These are phyloP conservation scores for Pachycephala philippinensis DNA, from an alignment of 2,113 vertebrate species.

Conservation along the genomic window DNA sequence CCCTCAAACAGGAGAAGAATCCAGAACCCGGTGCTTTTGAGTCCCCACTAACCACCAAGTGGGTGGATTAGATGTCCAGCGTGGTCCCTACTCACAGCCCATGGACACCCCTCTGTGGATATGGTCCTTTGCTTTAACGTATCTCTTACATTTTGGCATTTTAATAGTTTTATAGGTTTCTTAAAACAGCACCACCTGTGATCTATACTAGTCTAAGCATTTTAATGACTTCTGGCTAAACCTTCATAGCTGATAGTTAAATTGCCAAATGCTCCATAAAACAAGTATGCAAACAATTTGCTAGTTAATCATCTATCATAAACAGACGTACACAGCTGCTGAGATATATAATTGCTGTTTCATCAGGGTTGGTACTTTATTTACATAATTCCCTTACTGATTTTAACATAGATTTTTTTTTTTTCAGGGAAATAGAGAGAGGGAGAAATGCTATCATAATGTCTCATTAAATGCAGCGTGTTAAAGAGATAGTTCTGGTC, in stretches of 20 bases:
- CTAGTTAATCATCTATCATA: conserved; percentile 73
- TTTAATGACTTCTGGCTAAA: conserved; percentile 74
- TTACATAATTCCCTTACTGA: conserved; percentile 72
- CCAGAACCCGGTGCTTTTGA: neutral
- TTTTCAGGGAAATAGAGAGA: neutral
- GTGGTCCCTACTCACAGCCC: neutral
- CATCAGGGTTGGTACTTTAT: conserved; percentile 59
- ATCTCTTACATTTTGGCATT: conserved; percentile 6
- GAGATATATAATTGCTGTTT: conserved; percentile 71
- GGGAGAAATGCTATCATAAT: conserved; percentile 33
- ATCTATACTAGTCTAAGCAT: conserved; percentile 37
- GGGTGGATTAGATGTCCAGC: neutral
- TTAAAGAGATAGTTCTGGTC: conserved; percentile 46
- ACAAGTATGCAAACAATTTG: conserved; percentile 74
- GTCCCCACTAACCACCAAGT: neutral
- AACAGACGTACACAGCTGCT: conserved; percentile 65
- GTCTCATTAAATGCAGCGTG: conserved; percentile 66
- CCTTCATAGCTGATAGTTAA: conserved; percentile 68
- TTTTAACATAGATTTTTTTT: conserved; percentile 28
- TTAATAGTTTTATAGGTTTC: conserved; percentile 45
- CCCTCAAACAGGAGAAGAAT: neutral
- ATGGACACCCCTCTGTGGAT: neutral
- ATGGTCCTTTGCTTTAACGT: neutral
- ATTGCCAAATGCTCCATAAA: conserved; percentile 74
- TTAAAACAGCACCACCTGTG: conserved; percentile 49